Base-by-base conservation (phyloP, 2,888 invertebrate species). In the Amiota communis region DNA sequence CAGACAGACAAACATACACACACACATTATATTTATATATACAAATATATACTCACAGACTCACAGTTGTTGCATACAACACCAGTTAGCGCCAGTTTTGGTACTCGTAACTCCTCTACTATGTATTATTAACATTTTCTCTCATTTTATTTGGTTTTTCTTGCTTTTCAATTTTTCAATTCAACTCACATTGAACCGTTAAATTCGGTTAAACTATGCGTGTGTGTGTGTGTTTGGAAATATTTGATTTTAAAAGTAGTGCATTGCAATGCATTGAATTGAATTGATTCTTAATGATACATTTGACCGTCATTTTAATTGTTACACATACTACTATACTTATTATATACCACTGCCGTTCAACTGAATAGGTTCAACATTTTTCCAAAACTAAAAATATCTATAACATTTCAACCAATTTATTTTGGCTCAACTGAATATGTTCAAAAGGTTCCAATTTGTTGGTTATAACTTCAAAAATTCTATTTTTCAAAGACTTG, bases 91-190 rank as follows among this genome's bases (percentile, higher is more conserved):
- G 23, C 53, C 68, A 68, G 68, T 63, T 63, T 63, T 53, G 53
- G 36, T 49, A 59, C 61, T 36, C 36, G 36, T 36, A 36, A 36
- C 36, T 36, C 36, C 36, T 36, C 36, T 48, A 47, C 9, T 48
- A n/a, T n/a, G n/a, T n/a, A n/a, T n/a, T n/a, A 59, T 70, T 56
- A 47, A 59, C 20, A 74, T 83, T 83, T 82, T 80, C 73, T 74
- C 65, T 76, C 73, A 57, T 70, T 68, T 76, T 72, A 51, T 75
- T 72, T 46, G 20, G 51, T 69, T 72, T 76, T 74, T 72, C 17
- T 20, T 57, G 69, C 70, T 68, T 51, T 70, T 68, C 63, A 20
- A 57, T 51, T 72, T 12, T 72, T 71, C 49, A 49, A 73, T 75
- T 76, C 10, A 15, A 53, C n/a, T 53, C 36, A 36, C 8, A 4